phyloP scores from a whole-genome alignment of 2,797 vertebrate species.

The Tenualosa thibaudeaui region DNA sequence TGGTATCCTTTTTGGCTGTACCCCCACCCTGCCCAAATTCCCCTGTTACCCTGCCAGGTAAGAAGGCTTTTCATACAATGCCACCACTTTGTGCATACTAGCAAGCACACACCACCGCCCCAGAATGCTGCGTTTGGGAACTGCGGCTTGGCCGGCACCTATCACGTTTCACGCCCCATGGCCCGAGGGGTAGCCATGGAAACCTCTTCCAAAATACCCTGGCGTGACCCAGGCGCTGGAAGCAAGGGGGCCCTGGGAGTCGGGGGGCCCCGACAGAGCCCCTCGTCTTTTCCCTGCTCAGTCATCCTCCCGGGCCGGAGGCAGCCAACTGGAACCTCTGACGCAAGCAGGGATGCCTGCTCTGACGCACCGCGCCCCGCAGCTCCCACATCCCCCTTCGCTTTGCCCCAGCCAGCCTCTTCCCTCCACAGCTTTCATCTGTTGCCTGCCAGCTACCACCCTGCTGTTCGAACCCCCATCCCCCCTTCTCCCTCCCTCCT shows the following conservation, averaged over 20 bases:
- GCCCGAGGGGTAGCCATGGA: conserved; percentile 74
- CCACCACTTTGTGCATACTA: conserved; percentile 54
- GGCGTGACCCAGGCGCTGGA: conserved; percentile 58
- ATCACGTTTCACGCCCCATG: conserved; percentile 78
- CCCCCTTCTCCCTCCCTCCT: not conserved
- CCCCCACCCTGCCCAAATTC: conserved; percentile 17
- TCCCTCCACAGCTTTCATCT: conserved; percentile 29
- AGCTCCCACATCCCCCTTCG: conserved; percentile 48
- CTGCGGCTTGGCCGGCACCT: conserved; percentile 74
- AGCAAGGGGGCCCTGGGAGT: conserved; percentile 69
- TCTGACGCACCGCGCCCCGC: conserved; percentile 68
- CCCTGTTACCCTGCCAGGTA: not conserved
- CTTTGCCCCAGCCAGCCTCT: conserved; percentile 27
- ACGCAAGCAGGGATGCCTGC: conserved; percentile 75
- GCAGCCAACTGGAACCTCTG: conserved; percentile 75
- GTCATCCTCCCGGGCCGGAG: conserved; percentile 51
- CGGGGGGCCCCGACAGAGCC: conserved; percentile 49
- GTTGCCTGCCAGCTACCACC: not conserved
- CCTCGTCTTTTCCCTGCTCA: conserved; percentile 33
- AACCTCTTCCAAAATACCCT: conserved; percentile 83
- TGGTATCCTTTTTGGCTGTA: conserved; percentile 31
- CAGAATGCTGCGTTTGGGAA: conserved; percentile 71
- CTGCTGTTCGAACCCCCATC: not conserved
- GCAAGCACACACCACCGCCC: conserved; percentile 67
- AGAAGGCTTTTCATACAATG: not conserved